phyloP scores from a whole-genome alignment of 2,888 invertebrate species.

The Perizoma flavofasciatum region DNA sequence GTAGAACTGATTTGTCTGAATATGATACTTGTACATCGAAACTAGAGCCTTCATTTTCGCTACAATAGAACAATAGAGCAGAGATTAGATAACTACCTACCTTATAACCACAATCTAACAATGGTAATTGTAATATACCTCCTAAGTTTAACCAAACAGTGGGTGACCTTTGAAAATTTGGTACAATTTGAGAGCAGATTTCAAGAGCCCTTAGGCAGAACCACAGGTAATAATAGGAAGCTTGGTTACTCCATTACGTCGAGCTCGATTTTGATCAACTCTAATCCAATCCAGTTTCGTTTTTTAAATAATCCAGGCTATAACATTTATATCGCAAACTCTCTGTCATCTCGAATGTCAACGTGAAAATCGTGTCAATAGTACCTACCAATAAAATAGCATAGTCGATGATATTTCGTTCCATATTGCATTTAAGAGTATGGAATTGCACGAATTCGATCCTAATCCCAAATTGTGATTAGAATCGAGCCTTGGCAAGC shows the following conservation, averaged over 20 bases:
- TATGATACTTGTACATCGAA: neutral
- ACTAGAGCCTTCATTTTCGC: neutral
- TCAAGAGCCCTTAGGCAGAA: conserved; percentile 14
- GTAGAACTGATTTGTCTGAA: neutral
- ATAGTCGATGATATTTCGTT: too few relatives aligned
- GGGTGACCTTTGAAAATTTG: conserved; percentile 21
- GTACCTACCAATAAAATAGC: too few relatives aligned
- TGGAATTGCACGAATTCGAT: too few relatives aligned
- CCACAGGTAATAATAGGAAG: conserved; percentile 1
- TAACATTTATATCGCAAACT: too few relatives aligned
- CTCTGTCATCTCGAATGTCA: too few relatives aligned
- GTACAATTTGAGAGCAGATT: conserved; percentile 11
- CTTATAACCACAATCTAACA: neutral
- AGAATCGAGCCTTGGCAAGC: too few relatives aligned
- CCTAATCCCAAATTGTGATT: too few relatives aligned
- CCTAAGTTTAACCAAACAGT: neutral
- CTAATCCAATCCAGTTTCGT: too few relatives aligned
- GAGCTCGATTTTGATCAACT: neutral
- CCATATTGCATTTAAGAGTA: too few relatives aligned
- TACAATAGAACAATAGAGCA: conserved; percentile 2
- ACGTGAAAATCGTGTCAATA: too few relatives aligned
- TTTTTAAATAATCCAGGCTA: too few relatives aligned
- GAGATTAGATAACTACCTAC: conserved; percentile 1
- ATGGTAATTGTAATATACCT: conserved; percentile 1
- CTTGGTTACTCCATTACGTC: neutral